Base-by-base conservation (phyloP, 2,797 vertebrate species). In the Lacerta bilineata region DNA sequence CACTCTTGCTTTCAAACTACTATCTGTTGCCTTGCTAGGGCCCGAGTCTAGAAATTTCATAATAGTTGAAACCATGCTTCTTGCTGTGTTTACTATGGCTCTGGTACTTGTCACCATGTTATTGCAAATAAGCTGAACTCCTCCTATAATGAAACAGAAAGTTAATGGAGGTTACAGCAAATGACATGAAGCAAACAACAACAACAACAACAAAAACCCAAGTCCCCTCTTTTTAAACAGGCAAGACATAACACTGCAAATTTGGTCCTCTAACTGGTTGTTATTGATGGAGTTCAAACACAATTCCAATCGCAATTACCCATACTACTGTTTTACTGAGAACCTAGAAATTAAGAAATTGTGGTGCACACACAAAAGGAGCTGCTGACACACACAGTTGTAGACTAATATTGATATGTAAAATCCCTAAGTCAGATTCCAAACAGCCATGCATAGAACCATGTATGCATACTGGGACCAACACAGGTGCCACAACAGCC, bases 51-150 rank as follows among this genome's bases (percentile, higher is more conserved):
- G 97, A 95, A 99, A 99, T 96, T 99, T 99, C 99, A 99, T 99
- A 94, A 99, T 99, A 90, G 99, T 99, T 59, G 99, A 99, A 90
- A 99, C 99, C 99, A 99, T 99, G 94, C 99, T 99, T 95, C 99
- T 98, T 15, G 99, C 99, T 25, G 99, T 99, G 96, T 99, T 99
- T 89, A 99, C 99, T 86, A 99, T 99, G 91, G 99, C 99, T 94
- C 99, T 97, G n/a, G 99, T 99, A 95, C 99, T 99, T 4, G 99
- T 99, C 94, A 99, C 99, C 99, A 99, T 99, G 96, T 99, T 99
- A 97, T 99, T 99, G 94, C 99, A 99, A 95, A 99, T 99, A 69
- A 99, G 97, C 91, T 99, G 99, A 88, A 99, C 99, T 11, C 99
- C 99, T 85, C 99, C 99, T 99, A 93, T 90, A 81, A 61, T 93